Evolutionary conservation across 1,140 invertebrate species (phyloP).

Genomic region (Trinorchestia longiramus): DNA sequence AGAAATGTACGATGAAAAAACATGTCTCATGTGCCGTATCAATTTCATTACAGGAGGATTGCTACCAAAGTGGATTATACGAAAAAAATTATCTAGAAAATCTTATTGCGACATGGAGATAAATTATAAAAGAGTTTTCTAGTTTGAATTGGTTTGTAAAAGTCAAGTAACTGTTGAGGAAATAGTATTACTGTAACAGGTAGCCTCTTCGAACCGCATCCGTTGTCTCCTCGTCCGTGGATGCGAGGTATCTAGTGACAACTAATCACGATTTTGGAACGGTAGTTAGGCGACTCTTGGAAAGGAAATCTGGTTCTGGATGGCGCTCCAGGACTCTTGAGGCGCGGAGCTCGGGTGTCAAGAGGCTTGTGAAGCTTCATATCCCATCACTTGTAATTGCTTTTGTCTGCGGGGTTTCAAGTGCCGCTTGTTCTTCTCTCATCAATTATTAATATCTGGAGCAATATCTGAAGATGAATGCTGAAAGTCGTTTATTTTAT

Average conservation of each 20-base stretch:
- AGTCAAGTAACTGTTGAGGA: not conserved
- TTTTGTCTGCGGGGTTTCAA: no score
- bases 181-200: not conserved
- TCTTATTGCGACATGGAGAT: no score
- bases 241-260: not conserved
- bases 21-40: no score
- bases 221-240: not conserved
- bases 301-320: constrained; percentile 29
- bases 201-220: not conserved
- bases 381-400: not conserved
- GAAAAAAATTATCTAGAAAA: not conserved
- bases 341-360: not conserved
- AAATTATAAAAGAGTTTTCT: not conserved
- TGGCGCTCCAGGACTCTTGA: not conserved
- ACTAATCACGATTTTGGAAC: constrained; percentile 22
- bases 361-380: not conserved
- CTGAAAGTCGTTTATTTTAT: no score
- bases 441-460: no score
- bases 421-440: no score
- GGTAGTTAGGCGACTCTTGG: constrained; percentile 14
- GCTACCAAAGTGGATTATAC: not conserved
- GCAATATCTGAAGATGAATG: no score
- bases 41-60: not conserved
- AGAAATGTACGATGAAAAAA: no score
- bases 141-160: not conserved